phyloP scores from a whole-genome alignment of 2,113 vertebrate genomes.

The Xiphophorus couchianus region DNA sequence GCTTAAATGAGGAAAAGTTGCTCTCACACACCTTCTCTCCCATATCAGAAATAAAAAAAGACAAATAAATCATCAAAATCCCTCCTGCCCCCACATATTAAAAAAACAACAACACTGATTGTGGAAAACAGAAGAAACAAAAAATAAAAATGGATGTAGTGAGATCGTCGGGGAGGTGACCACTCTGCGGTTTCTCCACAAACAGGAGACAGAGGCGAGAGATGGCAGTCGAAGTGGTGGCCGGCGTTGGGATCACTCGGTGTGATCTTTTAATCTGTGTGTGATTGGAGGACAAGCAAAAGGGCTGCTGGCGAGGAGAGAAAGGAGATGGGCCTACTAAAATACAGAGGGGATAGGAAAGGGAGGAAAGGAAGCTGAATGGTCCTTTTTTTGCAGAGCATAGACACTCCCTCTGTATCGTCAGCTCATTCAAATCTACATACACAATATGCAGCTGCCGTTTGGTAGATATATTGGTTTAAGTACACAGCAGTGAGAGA shows the following conservation, averaged over 20 bases:
- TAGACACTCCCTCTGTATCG: constrained; percentile 72
- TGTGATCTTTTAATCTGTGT: constrained; percentile 71
- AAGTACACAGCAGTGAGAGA: constrained; percentile 83
- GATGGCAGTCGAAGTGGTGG: constrained; percentile 66
- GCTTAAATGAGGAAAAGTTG: constrained; percentile 69
- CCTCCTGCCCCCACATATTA: constrained; percentile 62
- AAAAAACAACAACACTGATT: constrained; percentile 69
- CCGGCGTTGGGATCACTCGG: constrained; percentile 63
- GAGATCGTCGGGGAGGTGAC: constrained; percentile 50
- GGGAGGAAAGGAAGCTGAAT: constrained; percentile 59
- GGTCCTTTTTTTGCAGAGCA: constrained; percentile 73
- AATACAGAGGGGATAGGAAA: constrained; percentile 19
- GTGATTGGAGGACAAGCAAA: constrained; percentile 67
- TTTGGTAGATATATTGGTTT: constrained; percentile 82
- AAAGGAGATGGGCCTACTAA: constrained; percentile 40
- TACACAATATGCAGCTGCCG: constrained; percentile 83
- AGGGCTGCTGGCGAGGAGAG: constrained; percentile 43
- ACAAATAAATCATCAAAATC: constrained; percentile 60
- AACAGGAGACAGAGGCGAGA: constrained; percentile 59
- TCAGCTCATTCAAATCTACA: constrained; percentile 81
- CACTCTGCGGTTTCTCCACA: constrained; percentile 55
- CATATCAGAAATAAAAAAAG: constrained; percentile 59
- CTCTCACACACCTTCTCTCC: constrained; percentile 71
- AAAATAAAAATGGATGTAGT: constrained; percentile 48
- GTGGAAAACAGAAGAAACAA: constrained; percentile 49